Evolutionary conservation across 2,797 vertebrate genomes (phyloP), one percentile per base, ranked within the genome.

Genomic region (Periparus ater): DNA sequence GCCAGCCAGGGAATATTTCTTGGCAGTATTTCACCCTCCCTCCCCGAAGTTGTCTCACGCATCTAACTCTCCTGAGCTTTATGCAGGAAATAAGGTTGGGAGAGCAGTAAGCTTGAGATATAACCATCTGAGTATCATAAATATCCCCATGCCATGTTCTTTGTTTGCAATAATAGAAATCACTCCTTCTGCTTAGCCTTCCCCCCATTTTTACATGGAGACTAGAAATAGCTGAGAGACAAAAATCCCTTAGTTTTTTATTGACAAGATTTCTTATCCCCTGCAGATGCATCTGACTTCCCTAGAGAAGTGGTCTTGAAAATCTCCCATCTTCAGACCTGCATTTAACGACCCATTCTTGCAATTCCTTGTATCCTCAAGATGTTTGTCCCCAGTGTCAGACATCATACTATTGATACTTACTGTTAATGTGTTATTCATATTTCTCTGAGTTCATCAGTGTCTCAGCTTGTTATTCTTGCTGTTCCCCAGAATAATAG

Each of bases 391-490:
- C 74, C 36, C 23, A 44, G 26, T 75, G 67, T 78, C 84, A 94
- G 70, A 63, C 75, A 85, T 72, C 16, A 40, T n/a, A 47, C n/a
- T 92, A 76, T 86, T 82, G 91, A 96, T 95, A 91, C 71, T 94
- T 93, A 68, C 73, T 45, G 54, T 54, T 95, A 95, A 96, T 94
- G 78, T 91, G 92, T 95, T 97, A 97, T 97, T 97, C 96, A 96
- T 93, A 78, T 96, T 96, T 96, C 80, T 95, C 75, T 86, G 95
- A 96, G 94, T 97, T 96, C 94, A 97, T 97, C 94, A 94, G 42
- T 71, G 91, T 94, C 89, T 96, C 91, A 93, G 80, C 85, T 97
- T 96, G 91, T 92, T 97, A 96, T 95, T 97, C 88, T 96, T 42
- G 26, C 94, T 92, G 53, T 93, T 97, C 68, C 53, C 61, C 51